Evolutionary conservation across 2,113 vertebrate genomes (phyloP).

Genomic region (Perca fluviatilis): DNA sequence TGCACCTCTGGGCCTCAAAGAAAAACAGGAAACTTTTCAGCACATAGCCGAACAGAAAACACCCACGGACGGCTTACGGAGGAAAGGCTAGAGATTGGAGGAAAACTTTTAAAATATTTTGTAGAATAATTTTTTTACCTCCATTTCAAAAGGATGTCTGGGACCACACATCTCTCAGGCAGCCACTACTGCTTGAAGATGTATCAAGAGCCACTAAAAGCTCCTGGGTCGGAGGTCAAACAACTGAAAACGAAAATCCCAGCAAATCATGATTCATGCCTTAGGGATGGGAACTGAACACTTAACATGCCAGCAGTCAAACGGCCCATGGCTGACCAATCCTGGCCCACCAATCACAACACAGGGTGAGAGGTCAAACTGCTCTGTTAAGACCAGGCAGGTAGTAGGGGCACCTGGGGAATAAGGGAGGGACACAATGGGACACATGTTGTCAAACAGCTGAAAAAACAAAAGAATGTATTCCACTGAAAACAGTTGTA

Average conservation of each 20-base stretch:
- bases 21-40: slow-evolving; percentile 58
- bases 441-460: slow-evolving; percentile 47
- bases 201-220: slow-evolving; percentile 33
- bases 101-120: slow-evolving; percentile 15
- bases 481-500: slow-evolving; percentile 12
- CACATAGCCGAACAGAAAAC: slow-evolving; percentile 34
- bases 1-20: slow-evolving; percentile 44
- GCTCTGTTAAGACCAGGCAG: slow-evolving; percentile 59
- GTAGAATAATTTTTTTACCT: background rate
- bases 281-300: slow-evolving; percentile 68
- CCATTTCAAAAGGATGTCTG: background rate
- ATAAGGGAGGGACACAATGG: slow-evolving; percentile 6
- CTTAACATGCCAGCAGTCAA: slow-evolving; percentile 76
- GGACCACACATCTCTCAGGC: slow-evolving; percentile 38
- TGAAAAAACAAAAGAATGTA: slow-evolving; percentile 51
- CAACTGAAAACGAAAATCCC: slow-evolving; percentile 70
- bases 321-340: slow-evolving; percentile 68
- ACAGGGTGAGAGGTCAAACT: slow-evolving; percentile 70
- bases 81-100: slow-evolving; percentile 19
- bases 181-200: slow-evolving; percentile 12
- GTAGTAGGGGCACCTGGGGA: slow-evolving; percentile 53
- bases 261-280: slow-evolving; percentile 62
- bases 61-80: background rate
- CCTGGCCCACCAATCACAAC: slow-evolving; percentile 70
- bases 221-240: slow-evolving; percentile 64